Percentiles rank a stretch among this genome's conserved stretches.
phyloP scores from a whole-genome alignment of 2,797 vertebrate species.

The Pygocentrus nattereri region DNA sequence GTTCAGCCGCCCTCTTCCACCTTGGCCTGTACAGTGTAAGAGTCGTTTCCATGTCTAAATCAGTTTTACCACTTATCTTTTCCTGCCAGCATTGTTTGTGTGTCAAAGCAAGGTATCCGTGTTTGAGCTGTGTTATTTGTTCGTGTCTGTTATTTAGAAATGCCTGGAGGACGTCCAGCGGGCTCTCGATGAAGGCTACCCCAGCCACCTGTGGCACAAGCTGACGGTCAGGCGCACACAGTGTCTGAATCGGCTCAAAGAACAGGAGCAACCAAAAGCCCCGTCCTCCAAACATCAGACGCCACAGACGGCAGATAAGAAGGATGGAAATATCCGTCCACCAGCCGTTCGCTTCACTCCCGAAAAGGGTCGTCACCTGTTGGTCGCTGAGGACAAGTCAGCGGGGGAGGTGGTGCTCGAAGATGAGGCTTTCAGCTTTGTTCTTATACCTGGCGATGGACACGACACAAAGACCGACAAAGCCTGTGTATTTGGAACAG shows the following conservation, averaged over 20 bases:
- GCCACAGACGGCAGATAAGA: constrained; percentile 60
- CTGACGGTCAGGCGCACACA: constrained; percentile 80
- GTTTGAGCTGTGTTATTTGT: not conserved
- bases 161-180: constrained; percentile 86
- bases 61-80: not conserved
- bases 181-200: constrained; percentile 84
- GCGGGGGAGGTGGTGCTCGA: constrained; percentile 85
- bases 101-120: not conserved
- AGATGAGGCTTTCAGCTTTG: constrained; percentile 88
- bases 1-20: constrained; percentile 89
- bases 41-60: not conserved
- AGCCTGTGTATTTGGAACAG: constrained; percentile 62
- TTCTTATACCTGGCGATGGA: constrained; percentile 80
- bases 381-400: constrained; percentile 79
- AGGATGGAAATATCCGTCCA: constrained; percentile 59
- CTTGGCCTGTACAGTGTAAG: constrained; percentile 87
- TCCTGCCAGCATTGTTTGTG: too few relatives aligned
- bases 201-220: constrained; percentile 85
- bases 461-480: constrained; percentile 14
- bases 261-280: constrained; percentile 54
- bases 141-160: constrained; percentile 71
- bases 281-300: constrained; percentile 28
- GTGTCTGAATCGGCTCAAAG: constrained; percentile 80
- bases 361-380: constrained; percentile 87
- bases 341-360: constrained; percentile 75